Conservation (phyloP, 2,797 vertebrate species). For the Cryptoblepharus egeriae region DNA sequence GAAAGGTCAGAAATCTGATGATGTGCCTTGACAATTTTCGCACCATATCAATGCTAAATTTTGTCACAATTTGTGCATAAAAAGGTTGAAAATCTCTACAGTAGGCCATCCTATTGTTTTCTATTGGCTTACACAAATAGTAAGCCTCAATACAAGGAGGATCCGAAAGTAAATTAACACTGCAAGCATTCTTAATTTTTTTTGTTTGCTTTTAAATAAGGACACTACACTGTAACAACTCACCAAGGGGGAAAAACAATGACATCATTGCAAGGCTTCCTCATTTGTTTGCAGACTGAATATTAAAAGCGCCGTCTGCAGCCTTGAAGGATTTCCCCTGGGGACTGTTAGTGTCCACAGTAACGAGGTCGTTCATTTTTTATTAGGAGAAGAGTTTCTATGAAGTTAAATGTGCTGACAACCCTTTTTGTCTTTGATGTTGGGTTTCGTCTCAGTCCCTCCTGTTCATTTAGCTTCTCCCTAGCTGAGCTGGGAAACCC, state of each 20-base stretch:
- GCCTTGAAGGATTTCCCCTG: conserved; percentile 67
- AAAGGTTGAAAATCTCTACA: no score
- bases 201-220: conserved; percentile 59
- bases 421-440: conserved; percentile 77
- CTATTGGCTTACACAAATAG: not conserved
- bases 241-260: conserved; percentile 76
- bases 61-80: no score
- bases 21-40: no score
- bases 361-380: conserved; percentile 79
- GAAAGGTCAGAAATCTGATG: no score
- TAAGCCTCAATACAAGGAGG: conserved; percentile 16
- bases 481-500: conserved; percentile 70
- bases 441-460: conserved; percentile 77
- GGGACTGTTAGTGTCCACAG: conserved; percentile 77
- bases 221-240: conserved; percentile 66
- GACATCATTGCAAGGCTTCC: conserved; percentile 75
- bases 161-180: conserved; percentile 66
- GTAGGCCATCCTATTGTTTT: not conserved
- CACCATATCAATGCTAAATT: no score
- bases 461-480: conserved; percentile 74
- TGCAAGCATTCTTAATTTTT: conserved; percentile 65
- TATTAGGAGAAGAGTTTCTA: conserved; percentile 79
- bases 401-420: conserved; percentile 82
- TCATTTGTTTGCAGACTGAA: conserved; percentile 77
- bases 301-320: conserved; percentile 75